A percentile compares a stretch with the other conserved stretches of the same genome.
Conservation (phyloP, 2,113 vertebrate genomes). For the Cacatua alba region DNA sequence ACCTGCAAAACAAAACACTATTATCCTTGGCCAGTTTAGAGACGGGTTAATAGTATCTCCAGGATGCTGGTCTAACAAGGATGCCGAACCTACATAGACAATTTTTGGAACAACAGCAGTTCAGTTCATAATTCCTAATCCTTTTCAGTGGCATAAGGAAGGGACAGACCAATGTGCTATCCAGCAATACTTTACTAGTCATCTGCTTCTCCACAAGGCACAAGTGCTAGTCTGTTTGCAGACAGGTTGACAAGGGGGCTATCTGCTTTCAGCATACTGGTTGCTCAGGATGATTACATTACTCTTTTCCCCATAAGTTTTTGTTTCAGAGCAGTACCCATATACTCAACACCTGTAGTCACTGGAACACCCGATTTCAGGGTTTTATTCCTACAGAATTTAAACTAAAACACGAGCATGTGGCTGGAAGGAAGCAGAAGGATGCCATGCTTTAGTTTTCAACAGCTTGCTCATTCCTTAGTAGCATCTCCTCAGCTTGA, state of each 20-base stretch:
- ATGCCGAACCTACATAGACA: background rate
- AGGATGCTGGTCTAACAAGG: background rate
- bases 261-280: background rate
- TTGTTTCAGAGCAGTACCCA: background rate
- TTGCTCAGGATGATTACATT: background rate
- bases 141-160: background rate
- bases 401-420: background rate
- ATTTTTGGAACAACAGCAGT: background rate
- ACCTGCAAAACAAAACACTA: constrained; percentile 13
- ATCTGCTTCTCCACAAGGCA: background rate
- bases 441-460: background rate
- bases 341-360: background rate
- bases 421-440: background rate
- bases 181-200: background rate
- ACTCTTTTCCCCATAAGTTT: background rate
- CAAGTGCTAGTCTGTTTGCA: background rate
- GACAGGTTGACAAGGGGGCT: background rate
- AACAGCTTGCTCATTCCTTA: background rate
- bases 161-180: background rate
- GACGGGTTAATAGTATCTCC: background rate
- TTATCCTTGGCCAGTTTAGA: background rate
- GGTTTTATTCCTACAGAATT: background rate
- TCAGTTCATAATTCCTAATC: background rate
- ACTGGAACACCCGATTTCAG: background rate
- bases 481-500: background rate